Conservation (phyloP, 2,797 vertebrate species). For the Leontocebus nigricollis region DNA sequence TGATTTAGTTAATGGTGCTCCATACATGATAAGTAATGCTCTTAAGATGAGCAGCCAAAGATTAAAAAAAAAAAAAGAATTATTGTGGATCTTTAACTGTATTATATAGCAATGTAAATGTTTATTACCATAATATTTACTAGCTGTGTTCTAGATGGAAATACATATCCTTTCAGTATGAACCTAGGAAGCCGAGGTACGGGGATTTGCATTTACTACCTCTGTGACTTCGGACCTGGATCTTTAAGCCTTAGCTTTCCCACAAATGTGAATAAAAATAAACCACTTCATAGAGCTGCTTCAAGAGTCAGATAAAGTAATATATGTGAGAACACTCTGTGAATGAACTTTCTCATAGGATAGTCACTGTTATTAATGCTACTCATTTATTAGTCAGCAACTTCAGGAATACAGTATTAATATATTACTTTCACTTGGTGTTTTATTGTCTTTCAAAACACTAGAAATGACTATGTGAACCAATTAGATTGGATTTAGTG, state of each 20-base stretch:
- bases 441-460: slow-evolving; percentile 1
- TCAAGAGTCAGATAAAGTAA: not conserved
- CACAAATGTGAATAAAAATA: not conserved
- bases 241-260: not conserved
- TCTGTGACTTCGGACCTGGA: not conserved
- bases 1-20: not conserved
- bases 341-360: not conserved
- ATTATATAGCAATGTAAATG: not conserved
- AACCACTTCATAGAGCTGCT: not conserved
- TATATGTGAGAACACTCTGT: not conserved
- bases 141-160: slow-evolving; percentile 9
- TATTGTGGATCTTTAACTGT: not conserved
- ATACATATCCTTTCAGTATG: not conserved
- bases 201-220: not conserved
- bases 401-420: not conserved
- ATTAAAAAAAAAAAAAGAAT: not conserved
- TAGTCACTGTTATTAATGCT: not conserved
- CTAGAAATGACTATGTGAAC: not conserved
- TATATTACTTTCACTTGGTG: not conserved
- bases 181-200: not conserved
- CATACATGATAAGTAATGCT: not conserved
- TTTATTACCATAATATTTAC: not conserved
- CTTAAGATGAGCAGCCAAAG: not conserved
- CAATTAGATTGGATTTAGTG: not conserved
- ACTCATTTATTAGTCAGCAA: slow-evolving; percentile 5